phyloP scores from a whole-genome alignment of 2,888 invertebrate species.

The Hydropsyche betteni region DNA sequence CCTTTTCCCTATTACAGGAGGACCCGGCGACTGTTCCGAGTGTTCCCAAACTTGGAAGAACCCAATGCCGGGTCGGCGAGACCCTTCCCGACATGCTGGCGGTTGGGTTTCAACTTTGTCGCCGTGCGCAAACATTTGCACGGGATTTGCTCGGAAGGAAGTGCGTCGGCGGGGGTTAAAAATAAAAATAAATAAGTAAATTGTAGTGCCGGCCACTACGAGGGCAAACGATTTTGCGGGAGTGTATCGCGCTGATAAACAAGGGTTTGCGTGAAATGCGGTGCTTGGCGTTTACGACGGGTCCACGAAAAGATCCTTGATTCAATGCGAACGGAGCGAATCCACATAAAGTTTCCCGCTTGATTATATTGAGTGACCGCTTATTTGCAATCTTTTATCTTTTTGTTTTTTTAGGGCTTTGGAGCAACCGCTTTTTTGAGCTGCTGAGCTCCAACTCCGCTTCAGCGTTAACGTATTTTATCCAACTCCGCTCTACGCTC shows the following conservation, averaged over 20 bases:
- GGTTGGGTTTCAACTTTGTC: conserved; percentile 29
- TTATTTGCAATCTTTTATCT: no score
- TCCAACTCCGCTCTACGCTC: no score
- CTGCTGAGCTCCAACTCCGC: no score
- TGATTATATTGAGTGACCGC: no score
- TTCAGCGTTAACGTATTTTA: no score
- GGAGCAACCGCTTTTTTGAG: no score
- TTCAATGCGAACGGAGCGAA: no score
- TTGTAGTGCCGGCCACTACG: not conserved
- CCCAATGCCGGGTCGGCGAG: not conserved
- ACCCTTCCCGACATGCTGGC: conserved; percentile 30
- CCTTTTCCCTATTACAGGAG: not conserved
- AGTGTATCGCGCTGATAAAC: conserved; percentile 26
- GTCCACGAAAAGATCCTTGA: no score
- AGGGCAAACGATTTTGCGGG: not conserved
- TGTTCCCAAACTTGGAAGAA: not conserved
- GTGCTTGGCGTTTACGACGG: not conserved
- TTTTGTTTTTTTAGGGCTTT: no score
- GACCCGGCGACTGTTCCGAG: conserved; percentile 12
- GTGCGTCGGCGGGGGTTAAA: not conserved
- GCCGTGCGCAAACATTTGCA: conserved; percentile 21
- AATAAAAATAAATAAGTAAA: conserved; percentile 11
- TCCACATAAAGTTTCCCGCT: no score
- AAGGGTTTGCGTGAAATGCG: conserved; percentile 16
- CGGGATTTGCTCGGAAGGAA: not conserved